Percentiles rank a stretch among this genome's conserved stretches.
These are phyloP conservation scores for Mustela lutreola DNA, from an alignment of 2,113 vertebrate species.

Conservation along the genomic window DNA sequence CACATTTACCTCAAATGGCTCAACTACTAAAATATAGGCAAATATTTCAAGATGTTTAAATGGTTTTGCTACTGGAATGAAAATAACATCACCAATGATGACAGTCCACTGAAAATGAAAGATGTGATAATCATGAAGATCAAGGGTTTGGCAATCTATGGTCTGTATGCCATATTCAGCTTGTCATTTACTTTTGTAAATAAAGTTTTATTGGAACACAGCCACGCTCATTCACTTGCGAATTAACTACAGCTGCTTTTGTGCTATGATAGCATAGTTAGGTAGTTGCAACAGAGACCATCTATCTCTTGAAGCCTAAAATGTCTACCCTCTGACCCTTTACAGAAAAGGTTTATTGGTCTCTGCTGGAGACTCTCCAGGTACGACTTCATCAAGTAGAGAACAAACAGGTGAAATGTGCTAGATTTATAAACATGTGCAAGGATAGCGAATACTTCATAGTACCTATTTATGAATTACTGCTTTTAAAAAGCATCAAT, in stretches of 20 bases:
- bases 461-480: background rate
- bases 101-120: background rate
- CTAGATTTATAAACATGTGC: background rate
- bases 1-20: background rate
- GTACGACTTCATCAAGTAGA: background rate
- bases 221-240: background rate
- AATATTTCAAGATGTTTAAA: constrained; percentile 28
- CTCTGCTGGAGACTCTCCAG: constrained; percentile 17
- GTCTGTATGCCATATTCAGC: background rate
- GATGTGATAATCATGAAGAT: background rate
- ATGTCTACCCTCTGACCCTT: background rate
- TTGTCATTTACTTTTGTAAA: background rate
- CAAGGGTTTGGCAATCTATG: background rate
- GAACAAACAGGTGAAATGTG: background rate
- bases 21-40: background rate
- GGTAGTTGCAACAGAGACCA: background rate
- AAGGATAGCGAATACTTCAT: background rate
- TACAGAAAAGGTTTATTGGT: background rate
- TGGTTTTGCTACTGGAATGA: background rate
- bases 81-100: background rate
- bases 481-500: constrained; percentile 52
- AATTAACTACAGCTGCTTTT: background rate
- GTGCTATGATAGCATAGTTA: background rate
- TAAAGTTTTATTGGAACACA: constrained; percentile 58
- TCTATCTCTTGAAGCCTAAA: background rate